Percentiles rank a stretch among this genome's conserved stretches.
Conservation (phyloP, 2,113 vertebrate genomes). For the Plotosus lineatus region DNA sequence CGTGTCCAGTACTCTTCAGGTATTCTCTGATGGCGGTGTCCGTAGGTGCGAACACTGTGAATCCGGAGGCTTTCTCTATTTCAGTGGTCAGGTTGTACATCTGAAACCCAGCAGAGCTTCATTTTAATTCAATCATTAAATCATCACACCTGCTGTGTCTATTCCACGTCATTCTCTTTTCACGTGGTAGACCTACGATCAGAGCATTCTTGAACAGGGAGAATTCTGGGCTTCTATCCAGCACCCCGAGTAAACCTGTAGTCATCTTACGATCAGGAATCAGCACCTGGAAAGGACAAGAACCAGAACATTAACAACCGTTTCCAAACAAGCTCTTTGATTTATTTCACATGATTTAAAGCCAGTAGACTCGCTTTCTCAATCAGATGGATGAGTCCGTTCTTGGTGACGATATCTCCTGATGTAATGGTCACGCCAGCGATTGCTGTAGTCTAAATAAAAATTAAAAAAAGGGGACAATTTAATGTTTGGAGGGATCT, state of each 20-base stretch:
- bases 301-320: not conserved
- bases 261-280: conserved; percentile 72
- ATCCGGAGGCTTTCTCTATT: conserved; percentile 74
- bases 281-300: conserved; percentile 75
- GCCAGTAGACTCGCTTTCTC: conserved; percentile 81
- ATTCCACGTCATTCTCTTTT: not conserved
- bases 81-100: conserved; percentile 75
- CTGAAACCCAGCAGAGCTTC: conserved; percentile 63
- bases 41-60: conserved; percentile 86
- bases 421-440: conserved; percentile 75
- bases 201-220: conserved; percentile 83
- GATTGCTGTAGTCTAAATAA: conserved; percentile 73
- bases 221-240: conserved; percentile 81
- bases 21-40: conserved; percentile 79
- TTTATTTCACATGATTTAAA: conserved; percentile 50
- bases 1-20: conserved; percentile 68
- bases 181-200: conserved; percentile 68
- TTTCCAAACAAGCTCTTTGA: not conserved
- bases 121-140: not conserved
- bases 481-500: no score
- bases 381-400: conserved; percentile 87
- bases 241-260: conserved; percentile 74
- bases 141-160: not conserved
- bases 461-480: not conserved
- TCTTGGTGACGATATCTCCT: conserved; percentile 78